Base-by-base conservation (phyloP, 2,113 vertebrate genomes). In the Lophotis ruficrista region DNA sequence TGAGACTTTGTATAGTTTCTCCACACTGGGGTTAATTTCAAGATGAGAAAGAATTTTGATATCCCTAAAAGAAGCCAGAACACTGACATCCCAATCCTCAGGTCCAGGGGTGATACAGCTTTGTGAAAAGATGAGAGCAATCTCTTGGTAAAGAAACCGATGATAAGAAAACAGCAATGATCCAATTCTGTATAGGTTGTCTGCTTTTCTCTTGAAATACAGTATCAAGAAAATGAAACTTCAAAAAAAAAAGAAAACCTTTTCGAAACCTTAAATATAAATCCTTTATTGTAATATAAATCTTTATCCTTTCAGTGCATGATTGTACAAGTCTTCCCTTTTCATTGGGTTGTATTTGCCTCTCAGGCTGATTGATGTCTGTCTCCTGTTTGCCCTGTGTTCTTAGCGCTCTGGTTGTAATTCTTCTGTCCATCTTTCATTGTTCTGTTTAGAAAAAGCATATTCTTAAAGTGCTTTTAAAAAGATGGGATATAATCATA, bases 231-330 rank as follows among this genome's bases (percentile, higher is more conserved):
- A 97, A 95, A 94, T 1, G 89, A 85, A 96, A 85, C 87, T 92
- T 94, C 2, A 53, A 43, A 61, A 62, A 83, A 77, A 48, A 37
- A 68, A 50, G 31, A 14, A 1, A 0, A 0, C 68, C 85, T 85
- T 96, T 91, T 77, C 0, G 2, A 94, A 96, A 93, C 80, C 87
- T 96, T 93, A 96, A 94, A 69, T 95, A 85, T 84, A 97, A 97
- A 95, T 95, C 95, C 89, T 96, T 96, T 95, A 94, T 95, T 97
- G 96, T 97, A 95, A 95, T 93, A 96, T 95, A 95, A 96, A 91
- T 97, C 96, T 93, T 94, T 91, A 91, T 97, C 95, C 94, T 95
- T 96, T 94, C 94, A 91, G 58, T 85, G 89, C 10, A 0, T 80
- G 91, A 93, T 91, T 96, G 95, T 96, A 10, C 69, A 83, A 91